Conservation (phyloP, 2,797 vertebrate species). For the Scomberomorus guttatus region DNA sequence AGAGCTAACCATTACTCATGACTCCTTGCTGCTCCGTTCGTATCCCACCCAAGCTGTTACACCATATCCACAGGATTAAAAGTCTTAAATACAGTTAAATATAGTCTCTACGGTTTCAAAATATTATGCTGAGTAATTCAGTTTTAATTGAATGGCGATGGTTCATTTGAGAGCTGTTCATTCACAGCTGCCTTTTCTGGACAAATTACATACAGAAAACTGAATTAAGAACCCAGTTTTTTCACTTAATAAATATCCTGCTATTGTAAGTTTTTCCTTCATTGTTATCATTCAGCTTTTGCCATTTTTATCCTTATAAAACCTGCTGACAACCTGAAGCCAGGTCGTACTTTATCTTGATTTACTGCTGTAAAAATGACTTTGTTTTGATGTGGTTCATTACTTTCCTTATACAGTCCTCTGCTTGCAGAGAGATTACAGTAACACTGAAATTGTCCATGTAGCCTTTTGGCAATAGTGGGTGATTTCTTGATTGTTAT, state of each 20-base stretch:
- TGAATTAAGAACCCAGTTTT: not conserved
- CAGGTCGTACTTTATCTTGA: no score
- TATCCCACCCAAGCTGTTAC: slow-evolving; percentile 49
- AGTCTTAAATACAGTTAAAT: slow-evolving; percentile 44
- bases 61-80: slow-evolving; percentile 39
- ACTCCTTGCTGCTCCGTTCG: slow-evolving; percentile 20
- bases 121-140: slow-evolving; percentile 34
- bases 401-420: not conserved
- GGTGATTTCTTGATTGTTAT: not conserved
- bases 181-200: slow-evolving; percentile 30
- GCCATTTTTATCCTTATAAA: not conserved
- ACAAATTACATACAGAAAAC: not conserved
- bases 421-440: not conserved
- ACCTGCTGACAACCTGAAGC: not conserved
- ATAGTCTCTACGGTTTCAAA: slow-evolving; percentile 28
- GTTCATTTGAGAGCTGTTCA: slow-evolving; percentile 16
- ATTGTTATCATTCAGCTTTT: not conserved
- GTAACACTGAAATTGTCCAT: not conserved
- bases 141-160: slow-evolving; percentile 27
- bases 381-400: not conserved
- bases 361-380: not conserved
- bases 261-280: not conserved
- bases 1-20: slow-evolving; percentile 34
- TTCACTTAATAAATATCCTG: not conserved
- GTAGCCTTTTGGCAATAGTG: not conserved